Percentiles rank a stretch among this genome's conserved stretches.
These are phyloP conservation scores for Noctua comes DNA, from an alignment of 2,888 invertebrate genomes.

Conservation along the genomic window DNA sequence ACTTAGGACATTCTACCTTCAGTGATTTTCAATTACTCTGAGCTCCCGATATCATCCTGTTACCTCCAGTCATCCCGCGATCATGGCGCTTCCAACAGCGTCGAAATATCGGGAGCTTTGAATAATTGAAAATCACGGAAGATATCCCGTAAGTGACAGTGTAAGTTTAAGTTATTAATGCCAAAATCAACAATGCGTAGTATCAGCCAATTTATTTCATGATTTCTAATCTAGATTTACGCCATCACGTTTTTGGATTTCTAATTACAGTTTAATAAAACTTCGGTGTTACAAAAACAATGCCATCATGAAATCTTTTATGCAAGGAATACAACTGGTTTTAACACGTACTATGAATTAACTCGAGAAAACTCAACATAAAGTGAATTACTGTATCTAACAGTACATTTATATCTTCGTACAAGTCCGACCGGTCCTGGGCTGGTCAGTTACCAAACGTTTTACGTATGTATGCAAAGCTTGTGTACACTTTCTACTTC, in stretches of 20 bases:
- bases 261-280: not conserved
- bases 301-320: constrained; percentile 16
- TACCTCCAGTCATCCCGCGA: too few species aligned
- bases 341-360: constrained; percentile 16
- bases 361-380: constrained; percentile 32
- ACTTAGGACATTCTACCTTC: too few species aligned
- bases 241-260: not conserved
- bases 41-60: too few species aligned
- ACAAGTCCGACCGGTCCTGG: constrained; percentile 47
- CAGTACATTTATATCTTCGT: constrained; percentile 18
- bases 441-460: constrained; percentile 58
- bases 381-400: constrained; percentile 16
- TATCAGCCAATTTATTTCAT: not conserved
- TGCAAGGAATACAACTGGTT: constrained; percentile 31
- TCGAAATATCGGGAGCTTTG: too few species aligned
- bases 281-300: not conserved
- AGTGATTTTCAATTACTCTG: too few species aligned
- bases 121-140: too few species aligned
- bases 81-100: too few species aligned
- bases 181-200: not conserved
- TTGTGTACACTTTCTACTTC: constrained; percentile 52
- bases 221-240: not conserved
- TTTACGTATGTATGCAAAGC: constrained; percentile 47
- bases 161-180: too few species aligned
- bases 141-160: too few species aligned